These are phyloP conservation scores for Gymnocypris eckloni DNA, from an alignment of 2,797 vertebrate species.

Conservation along the genomic window DNA sequence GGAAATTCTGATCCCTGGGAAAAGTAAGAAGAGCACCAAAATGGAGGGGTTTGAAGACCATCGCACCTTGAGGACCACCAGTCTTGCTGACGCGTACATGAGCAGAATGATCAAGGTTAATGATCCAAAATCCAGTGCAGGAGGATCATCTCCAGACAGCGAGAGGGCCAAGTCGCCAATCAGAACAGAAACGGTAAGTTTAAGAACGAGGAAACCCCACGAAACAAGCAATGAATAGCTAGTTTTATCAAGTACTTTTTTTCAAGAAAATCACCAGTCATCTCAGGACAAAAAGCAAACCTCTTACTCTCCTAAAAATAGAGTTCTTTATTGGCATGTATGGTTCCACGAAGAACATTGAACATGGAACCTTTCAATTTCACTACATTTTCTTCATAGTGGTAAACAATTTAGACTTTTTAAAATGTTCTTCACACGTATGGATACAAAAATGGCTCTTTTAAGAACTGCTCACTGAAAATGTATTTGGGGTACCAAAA, in stretches of 20 bases:
- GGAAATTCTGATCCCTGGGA: constrained; percentile 84
- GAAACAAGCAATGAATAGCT: background rate
- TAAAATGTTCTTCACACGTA: background rate
- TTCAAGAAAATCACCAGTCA: no score
- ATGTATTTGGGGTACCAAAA: background rate
- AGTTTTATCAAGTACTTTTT: background rate
- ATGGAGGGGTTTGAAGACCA: constrained; percentile 77
- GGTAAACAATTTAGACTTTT: background rate
- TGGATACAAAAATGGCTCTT: background rate
- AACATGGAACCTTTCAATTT: background rate
- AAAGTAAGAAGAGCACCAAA: constrained; percentile 88
- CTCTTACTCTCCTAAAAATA: background rate
- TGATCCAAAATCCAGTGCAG: constrained; percentile 75
- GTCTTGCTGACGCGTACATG: constrained; percentile 86
- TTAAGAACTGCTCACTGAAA: background rate
- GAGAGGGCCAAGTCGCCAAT: constrained; percentile 79
- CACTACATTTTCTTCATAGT: background rate
- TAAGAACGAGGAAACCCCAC: background rate
- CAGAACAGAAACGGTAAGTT: constrained; percentile 82
- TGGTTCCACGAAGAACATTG: background rate
- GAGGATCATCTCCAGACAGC: constrained; percentile 72
- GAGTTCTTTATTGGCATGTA: background rate
- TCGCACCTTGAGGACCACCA: constrained; percentile 74
- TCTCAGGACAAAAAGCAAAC: background rate
- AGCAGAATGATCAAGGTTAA: constrained; percentile 97